Base-by-base conservation (phyloP, 2,113 vertebrate genomes). In the Suricata suricatta region DNA sequence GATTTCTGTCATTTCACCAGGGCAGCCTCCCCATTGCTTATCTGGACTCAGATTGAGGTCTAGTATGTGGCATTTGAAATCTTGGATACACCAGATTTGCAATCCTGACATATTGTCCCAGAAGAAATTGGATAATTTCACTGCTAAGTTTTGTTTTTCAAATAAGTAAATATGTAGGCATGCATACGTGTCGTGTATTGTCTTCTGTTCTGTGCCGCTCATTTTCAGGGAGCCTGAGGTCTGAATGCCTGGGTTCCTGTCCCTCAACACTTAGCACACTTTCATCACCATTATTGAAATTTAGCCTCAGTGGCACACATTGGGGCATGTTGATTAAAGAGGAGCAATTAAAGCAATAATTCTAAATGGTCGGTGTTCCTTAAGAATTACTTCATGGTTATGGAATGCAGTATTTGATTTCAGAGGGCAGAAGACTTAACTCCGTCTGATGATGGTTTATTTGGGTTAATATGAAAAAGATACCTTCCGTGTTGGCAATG, bases 131-230 rank as follows among this genome's bases (percentile, higher is more conserved):
- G 38, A 25, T 93, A 35, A 79, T 38, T 77, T 86, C 68, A 74
- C 21, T 63, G 17, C 8, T 3, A 60, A 52, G 71, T 69, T 89
- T 60, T n/a, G 33, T 63, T 69, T 91, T 83, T 76, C 71, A 93
- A 15, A 72, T 64, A 81, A 88, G 5, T 8, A 50, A 52, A 29
- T 57, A 13, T 4, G 38, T 27, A 7, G 11, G 71, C 38, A 4
- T 21, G 50, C 44, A 0, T n/a, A 14, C 31, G 2, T 0, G 0
- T 21, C 31, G 4, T 14, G 0, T n/a, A 0, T 47, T 16, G 19
- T 76, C 35, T 83, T 66, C 29, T 35, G 16, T 21, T 54, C 33
- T n/a, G 17, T 19, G 1, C 19, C 2, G 5, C 68, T 41, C 31
- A 7, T 38, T n/a, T 60, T 66, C 54, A 69, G 72, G 33, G 92